These are phyloP conservation scores for Schlechtendalia chinensis DNA, from an alignment of 1,140 invertebrate genomes.

Conservation along the genomic window DNA sequence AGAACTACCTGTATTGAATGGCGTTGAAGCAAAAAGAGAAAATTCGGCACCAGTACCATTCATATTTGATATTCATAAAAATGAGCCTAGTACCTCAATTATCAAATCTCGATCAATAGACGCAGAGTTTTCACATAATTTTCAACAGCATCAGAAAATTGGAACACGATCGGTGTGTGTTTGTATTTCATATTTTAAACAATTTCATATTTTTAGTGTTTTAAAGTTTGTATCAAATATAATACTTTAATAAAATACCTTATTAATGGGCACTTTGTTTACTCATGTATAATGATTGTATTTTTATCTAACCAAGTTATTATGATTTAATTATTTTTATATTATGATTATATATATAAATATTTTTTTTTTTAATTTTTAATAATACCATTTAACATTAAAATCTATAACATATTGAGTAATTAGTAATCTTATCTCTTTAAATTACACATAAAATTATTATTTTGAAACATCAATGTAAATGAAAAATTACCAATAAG, in stretches of 20 bases:
- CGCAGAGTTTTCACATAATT: slow-evolving; percentile 47
- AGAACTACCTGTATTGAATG: neutral
- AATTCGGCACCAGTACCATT: slow-evolving; percentile 10
- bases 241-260: no score
- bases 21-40: slow-evolving; percentile 29
- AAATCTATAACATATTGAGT: no score
- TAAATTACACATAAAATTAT: no score
- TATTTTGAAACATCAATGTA: no score
- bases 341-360: no score
- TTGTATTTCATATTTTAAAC: neutral
- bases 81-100: slow-evolving; percentile 30
- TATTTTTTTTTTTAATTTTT: no score
- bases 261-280: no score
- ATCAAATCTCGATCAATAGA: slow-evolving; percentile 46
- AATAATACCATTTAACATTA: neutral
- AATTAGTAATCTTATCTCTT: no score
- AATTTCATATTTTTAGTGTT: no score
- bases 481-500: no score
- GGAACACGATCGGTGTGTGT: slow-evolving; percentile 35
- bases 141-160: slow-evolving; percentile 48
- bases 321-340: neutral
- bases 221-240: no score
- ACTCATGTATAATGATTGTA: no score
- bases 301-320: neutral
- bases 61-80: slow-evolving; percentile 25